Evolutionary conservation across 2,113 vertebrate species (phyloP).

Genomic region (Oxyura jamaicensis): DNA sequence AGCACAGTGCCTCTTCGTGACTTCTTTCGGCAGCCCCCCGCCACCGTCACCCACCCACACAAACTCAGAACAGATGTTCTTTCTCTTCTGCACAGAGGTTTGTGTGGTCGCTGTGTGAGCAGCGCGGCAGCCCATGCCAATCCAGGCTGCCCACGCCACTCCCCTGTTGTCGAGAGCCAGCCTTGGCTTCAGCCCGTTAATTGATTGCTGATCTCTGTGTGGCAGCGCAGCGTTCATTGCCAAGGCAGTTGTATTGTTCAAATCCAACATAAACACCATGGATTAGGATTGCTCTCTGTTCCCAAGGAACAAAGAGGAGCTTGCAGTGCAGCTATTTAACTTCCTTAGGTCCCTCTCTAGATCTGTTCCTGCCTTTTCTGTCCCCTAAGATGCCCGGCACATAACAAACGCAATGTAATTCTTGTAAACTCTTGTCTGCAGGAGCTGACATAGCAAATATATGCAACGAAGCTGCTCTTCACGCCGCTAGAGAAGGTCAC

Average conservation of each 20-base stretch:
- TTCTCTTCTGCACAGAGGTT: background rate
- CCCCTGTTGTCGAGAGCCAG: background rate
- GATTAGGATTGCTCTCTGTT: background rate
- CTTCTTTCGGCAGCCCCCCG: conserved; percentile 36
- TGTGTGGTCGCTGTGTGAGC: background rate
- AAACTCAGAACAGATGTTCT: conserved; percentile 47
- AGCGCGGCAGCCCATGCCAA: background rate
- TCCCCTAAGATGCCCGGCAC: background rate
- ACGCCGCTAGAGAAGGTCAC: conserved; percentile 91
- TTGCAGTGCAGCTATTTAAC: background rate
- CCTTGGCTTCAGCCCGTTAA: background rate
- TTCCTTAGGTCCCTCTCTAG: background rate
- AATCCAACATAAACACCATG: background rate
- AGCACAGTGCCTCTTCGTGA: background rate
- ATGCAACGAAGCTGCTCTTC: conserved; percentile 95
- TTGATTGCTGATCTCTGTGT: background rate
- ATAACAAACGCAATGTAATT: background rate
- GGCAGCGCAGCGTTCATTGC: background rate
- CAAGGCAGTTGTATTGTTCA: background rate
- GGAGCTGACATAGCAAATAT: conserved; percentile 99
- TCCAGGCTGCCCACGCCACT: background rate
- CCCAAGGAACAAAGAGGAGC: conserved; percentile 1
- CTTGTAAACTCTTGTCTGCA: conserved; percentile 37
- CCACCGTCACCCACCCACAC: conserved; percentile 29
- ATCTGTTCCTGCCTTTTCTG: background rate